phyloP scores from a whole-genome alignment of 2,888 invertebrate species.

The Zhuqinia jingwanae region DNA sequence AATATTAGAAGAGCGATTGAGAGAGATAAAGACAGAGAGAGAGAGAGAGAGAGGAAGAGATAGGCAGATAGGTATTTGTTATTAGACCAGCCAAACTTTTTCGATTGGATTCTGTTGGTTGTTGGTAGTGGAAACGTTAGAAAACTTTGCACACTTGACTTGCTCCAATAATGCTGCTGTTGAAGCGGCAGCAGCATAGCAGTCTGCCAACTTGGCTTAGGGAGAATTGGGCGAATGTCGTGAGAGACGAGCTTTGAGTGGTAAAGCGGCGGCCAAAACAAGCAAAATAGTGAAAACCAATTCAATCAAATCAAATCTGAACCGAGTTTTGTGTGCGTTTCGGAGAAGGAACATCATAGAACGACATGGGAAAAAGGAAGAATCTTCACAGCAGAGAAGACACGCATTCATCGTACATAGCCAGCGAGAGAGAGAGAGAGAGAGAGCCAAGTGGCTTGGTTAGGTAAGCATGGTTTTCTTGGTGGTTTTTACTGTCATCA shows the following conservation, averaged over 20 bases:
- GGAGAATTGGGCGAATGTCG: too few species aligned
- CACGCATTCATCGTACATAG: too few species aligned
- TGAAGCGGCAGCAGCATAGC: background rate
- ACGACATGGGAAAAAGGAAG: background rate
- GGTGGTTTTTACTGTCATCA: conserved; percentile 23
- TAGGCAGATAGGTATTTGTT: background rate
- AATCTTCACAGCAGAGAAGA: background rate
- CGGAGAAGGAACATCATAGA: too few species aligned
- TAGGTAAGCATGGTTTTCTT: background rate
- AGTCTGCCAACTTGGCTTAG: too few species aligned
- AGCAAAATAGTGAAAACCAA: conserved; percentile 49
- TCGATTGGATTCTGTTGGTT: conserved; percentile 46
- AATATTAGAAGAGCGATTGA: background rate
- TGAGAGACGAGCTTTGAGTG: conserved; percentile 22
- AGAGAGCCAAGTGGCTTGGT: conserved; percentile 22
- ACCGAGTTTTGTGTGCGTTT: conserved; percentile 6
- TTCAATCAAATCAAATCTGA: conserved; percentile 47
- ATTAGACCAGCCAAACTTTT: conserved; percentile 23
- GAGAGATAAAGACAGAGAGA: background rate
- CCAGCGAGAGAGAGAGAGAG: background rate
- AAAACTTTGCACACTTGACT: conserved; percentile 49
- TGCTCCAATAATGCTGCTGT: background rate
- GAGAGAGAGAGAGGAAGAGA: background rate
- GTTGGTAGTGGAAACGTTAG: conserved; percentile 36
- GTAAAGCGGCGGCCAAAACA: conserved; percentile 36